Evolutionary conservation across 2,888 invertebrate species (phyloP).

Genomic region (Liopterus haemorrhoidalis): DNA sequence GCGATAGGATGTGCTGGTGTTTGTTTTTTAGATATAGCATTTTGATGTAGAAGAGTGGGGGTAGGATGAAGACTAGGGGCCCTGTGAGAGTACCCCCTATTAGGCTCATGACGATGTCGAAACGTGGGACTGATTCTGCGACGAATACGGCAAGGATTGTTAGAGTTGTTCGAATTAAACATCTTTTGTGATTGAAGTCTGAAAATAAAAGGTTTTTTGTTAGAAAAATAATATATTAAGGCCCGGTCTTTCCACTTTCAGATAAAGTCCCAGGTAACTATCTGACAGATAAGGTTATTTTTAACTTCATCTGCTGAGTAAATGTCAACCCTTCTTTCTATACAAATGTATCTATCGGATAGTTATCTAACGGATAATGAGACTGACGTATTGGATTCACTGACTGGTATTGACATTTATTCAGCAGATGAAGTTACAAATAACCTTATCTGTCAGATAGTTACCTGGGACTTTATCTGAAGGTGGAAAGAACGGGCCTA

Average conservation of each 20-base stretch:
- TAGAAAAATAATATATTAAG: no score
- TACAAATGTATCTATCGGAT: neutral
- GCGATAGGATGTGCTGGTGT: conserved; percentile 29
- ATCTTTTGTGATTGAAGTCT: conserved; percentile 73
- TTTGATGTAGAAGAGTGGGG: conserved; percentile 73
- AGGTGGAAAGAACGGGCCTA: no score
- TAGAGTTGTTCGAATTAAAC: conserved; percentile 63
- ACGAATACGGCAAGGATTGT: conserved; percentile 66
- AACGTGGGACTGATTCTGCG: conserved; percentile 76
- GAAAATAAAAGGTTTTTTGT: conserved; percentile 39
- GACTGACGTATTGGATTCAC: no score
- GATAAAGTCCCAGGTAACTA: no score
- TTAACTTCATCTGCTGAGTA: no score
- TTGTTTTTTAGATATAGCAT: conserved; percentile 51
- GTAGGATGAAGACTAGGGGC: conserved; percentile 76
- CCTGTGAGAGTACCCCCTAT: conserved; percentile 80
- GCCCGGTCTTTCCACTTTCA: no score
- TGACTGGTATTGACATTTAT: no score
- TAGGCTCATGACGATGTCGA: conserved; percentile 79
- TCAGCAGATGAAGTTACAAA: no score
- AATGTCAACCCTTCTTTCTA: no score
- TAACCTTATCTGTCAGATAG: no score
- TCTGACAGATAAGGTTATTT: no score
- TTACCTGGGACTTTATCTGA: no score
- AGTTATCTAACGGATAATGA: neutral